A percentile compares a stretch with the other conserved stretches of the same genome.
phyloP scores from a whole-genome alignment of 2,113 vertebrate species.

The Chamaea fasciata region DNA sequence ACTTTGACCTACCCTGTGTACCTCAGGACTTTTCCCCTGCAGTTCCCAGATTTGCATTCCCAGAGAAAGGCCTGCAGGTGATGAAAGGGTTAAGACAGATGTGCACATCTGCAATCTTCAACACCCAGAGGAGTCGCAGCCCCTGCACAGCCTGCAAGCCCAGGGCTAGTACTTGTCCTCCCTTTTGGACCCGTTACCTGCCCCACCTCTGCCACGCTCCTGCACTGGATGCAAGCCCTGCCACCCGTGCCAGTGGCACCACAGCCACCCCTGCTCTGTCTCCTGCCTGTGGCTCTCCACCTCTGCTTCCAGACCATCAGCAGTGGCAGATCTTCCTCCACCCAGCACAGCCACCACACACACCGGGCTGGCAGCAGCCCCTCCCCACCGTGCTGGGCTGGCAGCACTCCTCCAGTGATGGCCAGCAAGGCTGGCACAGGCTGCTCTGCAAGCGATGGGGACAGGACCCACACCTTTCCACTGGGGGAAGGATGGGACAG shows the following conservation, averaged over 20 bases:
- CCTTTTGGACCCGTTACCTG: not conserved
- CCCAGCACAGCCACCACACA: accelerated
- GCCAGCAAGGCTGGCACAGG: not conserved
- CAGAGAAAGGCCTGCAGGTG: not conserved
- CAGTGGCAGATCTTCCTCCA: not conserved
- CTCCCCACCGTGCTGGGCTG: not conserved
- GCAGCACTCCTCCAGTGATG: not conserved
- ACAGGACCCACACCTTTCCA: not conserved
- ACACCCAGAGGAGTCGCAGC: not conserved
- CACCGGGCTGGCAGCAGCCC: not conserved
- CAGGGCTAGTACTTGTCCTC: not conserved
- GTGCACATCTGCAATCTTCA: not conserved
- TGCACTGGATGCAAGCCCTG: not conserved
- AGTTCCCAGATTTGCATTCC: not conserved
- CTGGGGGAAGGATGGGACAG: too few species aligned
- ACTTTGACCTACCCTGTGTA: not conserved
- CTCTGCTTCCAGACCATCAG: accelerated
- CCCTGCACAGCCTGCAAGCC: not conserved
- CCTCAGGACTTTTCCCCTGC: not conserved
- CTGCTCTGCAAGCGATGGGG: not conserved
- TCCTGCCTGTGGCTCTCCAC: not conserved
- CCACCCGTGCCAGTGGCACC: accelerated
- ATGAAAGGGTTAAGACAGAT: not conserved
- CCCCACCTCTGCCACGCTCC: not conserved
- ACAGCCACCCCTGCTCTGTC: not conserved